Percentiles rank a stretch among this genome's conserved stretches.
Evolutionary conservation across 2,888 invertebrate species (phyloP).

Genomic region (Actias luna): DNA sequence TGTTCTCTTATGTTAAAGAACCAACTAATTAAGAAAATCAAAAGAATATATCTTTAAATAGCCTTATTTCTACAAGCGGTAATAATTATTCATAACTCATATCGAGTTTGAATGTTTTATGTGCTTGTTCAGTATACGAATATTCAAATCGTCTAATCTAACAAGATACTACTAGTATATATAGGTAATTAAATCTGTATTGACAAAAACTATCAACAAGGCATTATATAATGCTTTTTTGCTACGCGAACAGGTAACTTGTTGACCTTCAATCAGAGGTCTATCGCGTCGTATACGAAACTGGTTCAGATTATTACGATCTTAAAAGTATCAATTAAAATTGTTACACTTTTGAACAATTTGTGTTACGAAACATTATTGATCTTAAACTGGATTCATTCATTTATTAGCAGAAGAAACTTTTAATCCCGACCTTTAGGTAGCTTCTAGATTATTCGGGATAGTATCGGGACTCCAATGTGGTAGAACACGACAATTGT

Average conservation of each 20-base stretch:
- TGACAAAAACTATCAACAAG: background rate
- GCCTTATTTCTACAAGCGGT: background rate
- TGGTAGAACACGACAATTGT: too few species aligned
- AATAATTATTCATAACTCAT: background rate
- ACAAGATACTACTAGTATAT: background rate
- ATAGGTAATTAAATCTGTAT: background rate
- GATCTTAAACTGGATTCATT: background rate
- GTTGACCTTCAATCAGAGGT: background rate
- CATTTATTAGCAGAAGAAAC: background rate
- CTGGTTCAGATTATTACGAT: background rate
- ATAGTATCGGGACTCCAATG: too few species aligned
- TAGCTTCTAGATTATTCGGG: background rate
- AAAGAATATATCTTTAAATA: too few species aligned
- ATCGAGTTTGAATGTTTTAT: background rate
- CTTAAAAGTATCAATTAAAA: background rate
- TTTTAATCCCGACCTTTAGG: background rate
- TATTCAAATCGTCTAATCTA: background rate
- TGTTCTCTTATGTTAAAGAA: background rate
- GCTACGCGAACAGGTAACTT: background rate
- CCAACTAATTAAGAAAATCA: too few species aligned
- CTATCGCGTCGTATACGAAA: background rate
- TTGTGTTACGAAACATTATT: background rate
- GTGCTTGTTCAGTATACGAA: background rate
- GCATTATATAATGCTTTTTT: background rate
- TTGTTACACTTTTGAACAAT: background rate